Conservation (phyloP, 1,140 invertebrate species). For the Drosophila virilis region DNA sequence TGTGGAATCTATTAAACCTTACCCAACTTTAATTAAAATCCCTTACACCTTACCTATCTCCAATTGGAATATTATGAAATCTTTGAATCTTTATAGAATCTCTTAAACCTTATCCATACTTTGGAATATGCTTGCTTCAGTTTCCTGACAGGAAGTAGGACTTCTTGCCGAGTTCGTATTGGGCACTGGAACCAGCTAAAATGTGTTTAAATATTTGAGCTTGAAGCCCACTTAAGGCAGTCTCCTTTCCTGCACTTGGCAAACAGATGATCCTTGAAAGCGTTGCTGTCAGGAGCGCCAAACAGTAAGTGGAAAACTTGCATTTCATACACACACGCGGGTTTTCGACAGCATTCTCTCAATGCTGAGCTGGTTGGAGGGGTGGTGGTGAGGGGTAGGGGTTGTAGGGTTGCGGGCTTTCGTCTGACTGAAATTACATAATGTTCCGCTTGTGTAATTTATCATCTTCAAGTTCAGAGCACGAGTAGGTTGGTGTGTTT, state of each 20-base stretch:
- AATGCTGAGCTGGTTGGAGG: too few relatives aligned
- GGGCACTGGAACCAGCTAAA: neutral
- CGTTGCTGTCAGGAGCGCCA: constrained; percentile 33
- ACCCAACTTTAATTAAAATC: too few relatives aligned
- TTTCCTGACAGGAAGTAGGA: neutral
- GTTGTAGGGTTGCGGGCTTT: neutral
- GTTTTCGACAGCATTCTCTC: too few relatives aligned
- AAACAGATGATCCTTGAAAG: constrained; percentile 37
- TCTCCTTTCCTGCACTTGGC: neutral
- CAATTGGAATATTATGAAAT: too few relatives aligned
- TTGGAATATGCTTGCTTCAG: neutral
- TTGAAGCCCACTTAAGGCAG: neutral
- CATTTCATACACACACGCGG: constrained; percentile 20
- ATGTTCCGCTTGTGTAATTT: constrained; percentile 69
- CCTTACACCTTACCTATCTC: too few relatives aligned
- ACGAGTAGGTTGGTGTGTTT: neutral
- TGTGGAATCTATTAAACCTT: too few relatives aligned
- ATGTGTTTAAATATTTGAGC: neutral
- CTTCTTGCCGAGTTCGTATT: neutral
- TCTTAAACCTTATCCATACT: too few relatives aligned
- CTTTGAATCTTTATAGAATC: too few relatives aligned
- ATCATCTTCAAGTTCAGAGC: constrained; percentile 63
- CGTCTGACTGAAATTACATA: constrained; percentile 29
- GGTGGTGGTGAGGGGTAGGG: too few relatives aligned
- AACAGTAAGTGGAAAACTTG: constrained; percentile 49